These are phyloP conservation scores for Gryllus bimaculatus DNA, from an alignment of 1,140 invertebrate genomes.

Conservation along the genomic window DNA sequence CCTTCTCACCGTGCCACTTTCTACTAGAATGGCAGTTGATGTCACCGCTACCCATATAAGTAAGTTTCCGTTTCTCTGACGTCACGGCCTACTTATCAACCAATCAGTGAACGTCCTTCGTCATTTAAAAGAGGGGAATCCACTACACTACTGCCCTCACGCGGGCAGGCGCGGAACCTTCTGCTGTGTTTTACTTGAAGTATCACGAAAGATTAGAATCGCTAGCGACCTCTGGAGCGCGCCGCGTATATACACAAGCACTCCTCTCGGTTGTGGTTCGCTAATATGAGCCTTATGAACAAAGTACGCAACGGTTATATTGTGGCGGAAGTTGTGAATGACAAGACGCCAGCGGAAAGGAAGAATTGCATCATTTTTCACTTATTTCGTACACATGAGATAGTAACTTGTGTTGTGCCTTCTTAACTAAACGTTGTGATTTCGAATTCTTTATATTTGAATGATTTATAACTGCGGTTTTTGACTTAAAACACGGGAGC, in stretches of 20 bases:
- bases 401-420: no score
- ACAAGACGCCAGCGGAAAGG: no score
- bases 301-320: not conserved
- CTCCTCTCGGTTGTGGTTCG: not conserved
- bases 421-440: no score
- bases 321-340: no score
- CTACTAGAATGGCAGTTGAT: slow-evolving; percentile 25
- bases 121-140: slow-evolving; percentile 27
- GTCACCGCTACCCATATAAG: slow-evolving; percentile 27
- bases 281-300: not conserved
- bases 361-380: no score
- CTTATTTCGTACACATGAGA: no score
- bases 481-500: no score
- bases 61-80: slow-evolving; percentile 30
- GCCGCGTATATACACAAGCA: not conserved
- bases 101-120: slow-evolving; percentile 31
- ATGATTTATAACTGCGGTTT: no score
- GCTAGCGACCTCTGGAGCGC: not conserved
- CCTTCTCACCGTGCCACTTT: slow-evolving; percentile 11
- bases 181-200: slow-evolving; percentile 14
- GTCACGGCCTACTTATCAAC: slow-evolving; percentile 33
- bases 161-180: slow-evolving; percentile 17
- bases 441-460: no score
- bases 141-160: slow-evolving; percentile 19
- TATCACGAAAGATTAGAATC: slow-evolving; percentile 18